Conservation (phyloP, 2,797 vertebrate species). For the Muscicapa comitata region DNA sequence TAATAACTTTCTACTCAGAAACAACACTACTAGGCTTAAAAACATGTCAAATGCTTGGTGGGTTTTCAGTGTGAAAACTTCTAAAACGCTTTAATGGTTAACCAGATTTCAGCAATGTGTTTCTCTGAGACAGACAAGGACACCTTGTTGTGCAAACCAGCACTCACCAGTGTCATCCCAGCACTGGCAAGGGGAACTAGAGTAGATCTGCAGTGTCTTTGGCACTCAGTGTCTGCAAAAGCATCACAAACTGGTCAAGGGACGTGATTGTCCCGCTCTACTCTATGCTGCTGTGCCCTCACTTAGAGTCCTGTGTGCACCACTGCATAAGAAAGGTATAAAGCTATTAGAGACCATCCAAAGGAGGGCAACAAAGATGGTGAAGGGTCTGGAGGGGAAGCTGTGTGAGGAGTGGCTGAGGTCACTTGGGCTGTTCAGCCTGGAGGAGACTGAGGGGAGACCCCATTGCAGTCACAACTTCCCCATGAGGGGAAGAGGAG, state of each 20-base stretch:
- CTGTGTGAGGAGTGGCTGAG: fast-evolving
- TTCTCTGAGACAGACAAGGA: background rate
- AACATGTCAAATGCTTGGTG: background rate
- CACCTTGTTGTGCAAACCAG: background rate
- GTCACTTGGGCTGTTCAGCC: background rate
- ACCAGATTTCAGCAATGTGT: background rate
- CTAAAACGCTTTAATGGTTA: background rate
- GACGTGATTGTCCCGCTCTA: fast-evolving
- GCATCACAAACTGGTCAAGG: background rate
- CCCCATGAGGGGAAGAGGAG: background rate
- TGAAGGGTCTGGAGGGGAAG: background rate
- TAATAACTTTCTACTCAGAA: background rate
- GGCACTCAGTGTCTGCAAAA: background rate
- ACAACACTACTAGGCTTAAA: background rate
- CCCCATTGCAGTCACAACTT: background rate
- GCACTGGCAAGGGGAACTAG: background rate
- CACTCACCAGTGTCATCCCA: background rate
- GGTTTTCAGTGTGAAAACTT: background rate
- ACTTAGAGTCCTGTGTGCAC: fast-evolving
- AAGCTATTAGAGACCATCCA: background rate
- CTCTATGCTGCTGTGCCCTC: fast-evolving
- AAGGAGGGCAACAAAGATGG: background rate
- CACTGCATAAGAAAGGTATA: background rate
- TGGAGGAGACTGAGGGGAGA: background rate
- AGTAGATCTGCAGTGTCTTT: background rate